phyloP scores from a whole-genome alignment of 2,888 invertebrate genomes.

The Agonopterix subpropinquella region DNA sequence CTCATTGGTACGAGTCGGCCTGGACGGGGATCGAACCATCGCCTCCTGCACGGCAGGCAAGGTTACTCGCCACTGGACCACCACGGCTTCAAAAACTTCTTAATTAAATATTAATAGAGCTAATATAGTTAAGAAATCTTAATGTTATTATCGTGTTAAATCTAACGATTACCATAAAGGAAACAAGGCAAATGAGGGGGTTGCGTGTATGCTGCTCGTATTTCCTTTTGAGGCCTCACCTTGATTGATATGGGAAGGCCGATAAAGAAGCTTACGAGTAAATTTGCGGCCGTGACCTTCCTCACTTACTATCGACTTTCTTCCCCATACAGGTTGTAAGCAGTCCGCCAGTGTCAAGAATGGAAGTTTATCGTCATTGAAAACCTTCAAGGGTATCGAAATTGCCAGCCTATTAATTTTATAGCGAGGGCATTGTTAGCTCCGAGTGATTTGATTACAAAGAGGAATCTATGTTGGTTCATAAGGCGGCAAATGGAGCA shows the following conservation, averaged over 20 bases:
- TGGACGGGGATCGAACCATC: no score
- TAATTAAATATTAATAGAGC: no score
- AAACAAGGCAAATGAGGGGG: constrained; percentile 32
- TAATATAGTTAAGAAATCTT: no score
- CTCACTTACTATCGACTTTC: constrained; percentile 17
- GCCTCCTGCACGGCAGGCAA: no score
- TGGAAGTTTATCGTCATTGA: constrained; percentile 6
- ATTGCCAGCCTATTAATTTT: no score
- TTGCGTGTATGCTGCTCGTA: constrained; percentile 56
- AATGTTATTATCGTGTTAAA: neutral
- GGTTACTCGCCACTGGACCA: no score
- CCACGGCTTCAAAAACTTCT: no score
- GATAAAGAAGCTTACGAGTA: constrained; percentile 40
- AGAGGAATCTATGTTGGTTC: neutral
- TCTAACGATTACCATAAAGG: constrained; percentile 3
- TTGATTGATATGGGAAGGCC: constrained; percentile 46
- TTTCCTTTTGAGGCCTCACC: constrained; percentile 49
- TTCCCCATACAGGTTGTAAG: neutral
- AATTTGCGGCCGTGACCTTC: constrained; percentile 38
- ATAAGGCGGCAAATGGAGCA: constrained; percentile 2
- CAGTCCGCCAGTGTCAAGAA: constrained; percentile 18
- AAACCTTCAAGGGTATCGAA: no score
- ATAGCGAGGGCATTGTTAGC: no score
- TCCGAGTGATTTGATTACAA: no score
- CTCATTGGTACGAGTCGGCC: no score